Evolutionary conservation across 2,888 invertebrate genomes (phyloP).

Genomic region (Hymenopus coronatus): DNA sequence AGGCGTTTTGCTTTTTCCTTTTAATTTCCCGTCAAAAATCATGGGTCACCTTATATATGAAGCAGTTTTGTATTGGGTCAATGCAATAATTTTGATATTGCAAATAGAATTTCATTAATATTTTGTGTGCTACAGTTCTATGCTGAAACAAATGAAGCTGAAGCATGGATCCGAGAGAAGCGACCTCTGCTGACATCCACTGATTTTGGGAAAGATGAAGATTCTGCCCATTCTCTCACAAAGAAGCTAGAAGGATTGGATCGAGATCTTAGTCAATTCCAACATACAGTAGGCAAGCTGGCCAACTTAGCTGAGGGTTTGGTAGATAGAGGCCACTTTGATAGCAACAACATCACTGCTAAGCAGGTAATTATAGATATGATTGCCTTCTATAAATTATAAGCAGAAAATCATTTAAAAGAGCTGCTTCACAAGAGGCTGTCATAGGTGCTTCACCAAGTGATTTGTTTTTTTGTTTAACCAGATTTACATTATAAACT

Average conservation of each 20-base stretch:
- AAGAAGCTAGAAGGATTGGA: conserved; percentile 81
- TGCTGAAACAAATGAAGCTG: conserved; percentile 85
- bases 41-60: no score
- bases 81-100: no score
- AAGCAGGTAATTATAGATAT: conserved; percentile 52
- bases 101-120: no score
- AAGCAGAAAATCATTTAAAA: no score
- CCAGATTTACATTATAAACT: no score
- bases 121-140: conserved; percentile 61
- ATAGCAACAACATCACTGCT: conserved; percentile 66
- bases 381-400: no score
- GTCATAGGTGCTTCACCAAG: no score
- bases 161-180: conserved; percentile 89
- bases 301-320: conserved; percentile 64
- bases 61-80: no score
- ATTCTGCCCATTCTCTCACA: conserved; percentile 78
- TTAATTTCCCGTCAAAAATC: no score
- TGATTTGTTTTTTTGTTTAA: no score
- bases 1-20: no score
- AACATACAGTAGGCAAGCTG: conserved; percentile 67
- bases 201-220: conserved; percentile 91
- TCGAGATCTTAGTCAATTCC: conserved; percentile 78
- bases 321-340: conserved; percentile 74
- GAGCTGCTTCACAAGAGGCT: no score
- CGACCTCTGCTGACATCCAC: conserved; percentile 67